Evolutionary conservation across 2,113 vertebrate species (phyloP).

Genomic region (Gnathonemus echidnorhynchus): DNA sequence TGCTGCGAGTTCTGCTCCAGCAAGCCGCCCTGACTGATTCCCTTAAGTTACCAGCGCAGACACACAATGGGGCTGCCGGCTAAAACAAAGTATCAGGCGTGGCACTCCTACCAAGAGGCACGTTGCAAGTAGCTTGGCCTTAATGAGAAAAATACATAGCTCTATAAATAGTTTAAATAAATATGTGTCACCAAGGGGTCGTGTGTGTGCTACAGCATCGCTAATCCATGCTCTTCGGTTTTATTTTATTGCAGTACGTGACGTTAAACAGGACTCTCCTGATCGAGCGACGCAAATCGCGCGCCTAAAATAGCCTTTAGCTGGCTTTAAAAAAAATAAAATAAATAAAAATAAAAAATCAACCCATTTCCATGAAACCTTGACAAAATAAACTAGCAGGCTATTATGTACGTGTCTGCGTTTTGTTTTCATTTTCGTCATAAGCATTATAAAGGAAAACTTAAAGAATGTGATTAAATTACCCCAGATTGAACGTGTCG

Average conservation of each 20-base stretch:
- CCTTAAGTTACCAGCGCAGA: conserved; percentile 7
- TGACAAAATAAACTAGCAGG: background rate
- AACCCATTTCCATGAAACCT: background rate
- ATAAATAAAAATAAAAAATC: background rate
- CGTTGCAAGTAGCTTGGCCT: background rate
- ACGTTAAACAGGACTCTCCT: background rate
- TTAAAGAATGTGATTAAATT: background rate
- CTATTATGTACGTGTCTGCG: too few species aligned
- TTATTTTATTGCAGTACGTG: background rate
- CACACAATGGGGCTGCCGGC: conserved; percentile 23
- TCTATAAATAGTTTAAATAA: background rate
- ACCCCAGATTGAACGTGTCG: background rate
- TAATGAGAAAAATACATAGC: background rate
- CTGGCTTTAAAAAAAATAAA: background rate
- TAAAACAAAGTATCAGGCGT: background rate
- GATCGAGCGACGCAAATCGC: background rate
- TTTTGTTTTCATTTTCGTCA: background rate
- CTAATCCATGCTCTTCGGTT: background rate
- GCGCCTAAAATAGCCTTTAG: background rate
- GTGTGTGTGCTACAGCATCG: background rate
- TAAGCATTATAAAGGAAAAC: background rate
- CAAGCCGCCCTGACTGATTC: conserved; percentile 25
- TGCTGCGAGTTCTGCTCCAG: conserved; percentile 30
- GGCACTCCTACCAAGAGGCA: background rate
- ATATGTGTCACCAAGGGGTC: too few species aligned